Base-by-base conservation (phyloP, 2,888 invertebrate genomes). In the Biston stratarius region DNA sequence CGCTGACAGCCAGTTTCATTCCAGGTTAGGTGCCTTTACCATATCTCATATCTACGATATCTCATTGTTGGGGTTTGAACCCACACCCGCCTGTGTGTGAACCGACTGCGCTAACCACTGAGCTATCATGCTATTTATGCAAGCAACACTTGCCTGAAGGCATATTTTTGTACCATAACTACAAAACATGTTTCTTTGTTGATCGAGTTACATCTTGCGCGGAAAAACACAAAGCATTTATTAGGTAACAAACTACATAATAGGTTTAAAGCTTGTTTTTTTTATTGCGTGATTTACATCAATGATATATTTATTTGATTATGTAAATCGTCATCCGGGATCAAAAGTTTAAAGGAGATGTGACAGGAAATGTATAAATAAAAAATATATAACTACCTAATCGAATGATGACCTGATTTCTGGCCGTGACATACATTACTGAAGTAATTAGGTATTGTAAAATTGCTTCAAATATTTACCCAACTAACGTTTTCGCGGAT, bases 301-400 rank as follows among this genome's bases (percentile, higher is more conserved):
- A 24, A 24, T 45, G 49, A 51, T 49, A 51, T 48, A 51, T 47
- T 7, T 51, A 14, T 52, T 45, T 40, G 47, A 6, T 48, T 47
- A 78, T 77, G 71, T 65, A 73, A 74, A 75, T 72, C 49, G 15
- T 58, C 40, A 68, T 75, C 74, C 77, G 75, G 79, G 78, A 72
- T 75, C 73, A 73, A 75, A 69, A 48, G 48, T 48, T 48, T 33
- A 33, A 9, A 10, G 48, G 24, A 48, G 48, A 24, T 48, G 33
- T 48, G 24, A 48, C 48, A 33, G 24, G 48, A 48, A 33, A 10
- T 48, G 5, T 48, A 6, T 24, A 9, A 24, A 14, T n/a, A 12
- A 45, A 47, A 47, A 2, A 47, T 14, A 5, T 15, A 10, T 6
- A 14, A 42, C 10, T 42, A 42, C 10, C 10, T 24, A 24, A 24